Evolutionary conservation across 2,113 vertebrate genomes (phyloP).

Genomic region (Gnathonemus echidnorhynchus): DNA sequence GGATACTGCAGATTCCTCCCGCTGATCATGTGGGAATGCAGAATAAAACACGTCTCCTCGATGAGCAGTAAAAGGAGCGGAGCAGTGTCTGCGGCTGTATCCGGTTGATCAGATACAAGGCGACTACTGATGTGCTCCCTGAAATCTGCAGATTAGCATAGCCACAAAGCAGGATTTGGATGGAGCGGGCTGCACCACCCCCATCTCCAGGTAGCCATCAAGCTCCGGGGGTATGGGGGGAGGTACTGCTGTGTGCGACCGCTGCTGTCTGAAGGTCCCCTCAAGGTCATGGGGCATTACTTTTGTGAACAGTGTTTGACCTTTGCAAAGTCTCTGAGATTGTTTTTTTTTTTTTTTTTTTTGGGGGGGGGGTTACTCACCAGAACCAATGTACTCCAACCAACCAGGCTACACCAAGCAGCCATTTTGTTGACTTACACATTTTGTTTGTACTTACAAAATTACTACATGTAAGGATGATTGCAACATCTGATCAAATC

Average conservation of each 20-base stretch:
- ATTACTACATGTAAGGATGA: neutral
- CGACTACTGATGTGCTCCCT: neutral
- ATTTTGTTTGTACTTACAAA: neutral
- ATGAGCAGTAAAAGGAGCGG: neutral
- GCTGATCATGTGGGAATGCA: neutral
- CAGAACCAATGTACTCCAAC: neutral
- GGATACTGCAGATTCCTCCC: neutral
- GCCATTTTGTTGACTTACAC: neutral
- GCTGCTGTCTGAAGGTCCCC: neutral
- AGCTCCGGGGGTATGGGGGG: neutral
- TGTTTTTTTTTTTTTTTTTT: neutral
- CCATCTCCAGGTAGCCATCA: neutral
- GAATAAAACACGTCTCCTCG: neutral
- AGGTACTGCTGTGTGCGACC: neutral
- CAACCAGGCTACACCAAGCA: neutral
- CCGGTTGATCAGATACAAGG: neutral
- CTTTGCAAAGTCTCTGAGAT: neutral
- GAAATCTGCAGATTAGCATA: neutral
- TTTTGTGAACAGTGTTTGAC: neutral
- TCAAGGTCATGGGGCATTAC: neutral
- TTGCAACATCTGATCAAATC: neutral
- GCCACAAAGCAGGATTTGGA: neutral
- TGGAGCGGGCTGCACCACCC: neutral
- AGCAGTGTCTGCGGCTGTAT: neutral
- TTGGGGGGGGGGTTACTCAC: neutral